Conservation (phyloP, 2,888 invertebrate genomes). For the Pristionchus arcanus region DNA sequence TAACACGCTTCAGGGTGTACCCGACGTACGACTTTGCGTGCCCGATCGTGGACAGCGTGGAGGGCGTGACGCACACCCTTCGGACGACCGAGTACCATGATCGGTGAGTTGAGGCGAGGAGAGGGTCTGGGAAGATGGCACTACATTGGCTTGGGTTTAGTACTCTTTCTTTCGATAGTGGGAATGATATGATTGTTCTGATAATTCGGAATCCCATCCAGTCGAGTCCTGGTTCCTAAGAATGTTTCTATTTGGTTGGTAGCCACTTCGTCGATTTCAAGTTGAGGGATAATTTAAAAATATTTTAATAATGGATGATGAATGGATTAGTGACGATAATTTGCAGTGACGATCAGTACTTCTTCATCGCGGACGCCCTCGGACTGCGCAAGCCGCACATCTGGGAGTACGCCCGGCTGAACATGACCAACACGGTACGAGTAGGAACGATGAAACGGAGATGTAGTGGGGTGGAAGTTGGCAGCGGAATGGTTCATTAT, state of each 20-base stretch:
- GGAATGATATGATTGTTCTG: background rate
- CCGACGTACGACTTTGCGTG: slow-evolving; percentile 99
- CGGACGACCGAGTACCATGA: slow-evolving; percentile 99
- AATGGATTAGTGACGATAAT: background rate
- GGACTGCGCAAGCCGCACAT: slow-evolving; percentile 92
- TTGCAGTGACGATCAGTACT: slow-evolving; percentile 91
- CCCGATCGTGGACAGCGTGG: slow-evolving; percentile 97
- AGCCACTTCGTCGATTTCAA: no score
- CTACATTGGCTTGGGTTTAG: no score
- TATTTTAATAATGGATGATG: background rate
- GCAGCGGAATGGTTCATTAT: no score
- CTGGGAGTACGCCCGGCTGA: slow-evolving; percentile 96
- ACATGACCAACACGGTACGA: slow-evolving; percentile 94
- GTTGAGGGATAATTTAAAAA: no score
- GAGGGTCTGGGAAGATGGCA: no score
- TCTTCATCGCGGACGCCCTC: slow-evolving; percentile 91
- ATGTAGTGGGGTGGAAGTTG: background rate
- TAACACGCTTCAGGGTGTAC: slow-evolving; percentile 87
- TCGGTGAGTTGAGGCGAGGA: slow-evolving; percentile 80
- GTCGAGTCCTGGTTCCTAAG: background rate
- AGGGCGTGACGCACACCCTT: slow-evolving; percentile 96
- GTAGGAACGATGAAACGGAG: background rate
- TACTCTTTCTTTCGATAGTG: no score
- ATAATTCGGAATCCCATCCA: background rate
- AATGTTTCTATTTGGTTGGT: no score